Evolutionary conservation across 2,113 vertebrate species (phyloP).

Genomic region (Montifringilla adamsi): DNA sequence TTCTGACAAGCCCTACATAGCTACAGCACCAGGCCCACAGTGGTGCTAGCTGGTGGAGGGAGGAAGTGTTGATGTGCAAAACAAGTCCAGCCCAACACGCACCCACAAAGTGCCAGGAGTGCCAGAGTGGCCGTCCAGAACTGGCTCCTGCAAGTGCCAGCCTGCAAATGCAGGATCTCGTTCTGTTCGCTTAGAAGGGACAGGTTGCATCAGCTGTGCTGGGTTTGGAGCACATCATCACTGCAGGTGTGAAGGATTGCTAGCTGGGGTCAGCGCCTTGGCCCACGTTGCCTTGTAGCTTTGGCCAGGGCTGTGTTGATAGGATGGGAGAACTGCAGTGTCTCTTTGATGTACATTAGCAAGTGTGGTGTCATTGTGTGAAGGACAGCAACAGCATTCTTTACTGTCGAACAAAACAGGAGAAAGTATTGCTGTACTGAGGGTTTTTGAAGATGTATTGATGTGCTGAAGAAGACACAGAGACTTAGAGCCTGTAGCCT

Average conservation of each 20-base stretch:
- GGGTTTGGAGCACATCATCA: background rate
- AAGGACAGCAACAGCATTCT: background rate
- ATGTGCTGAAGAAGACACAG: background rate
- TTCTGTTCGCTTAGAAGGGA: background rate
- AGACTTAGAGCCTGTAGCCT: background rate
- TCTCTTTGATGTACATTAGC: background rate
- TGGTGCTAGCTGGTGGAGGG: background rate
- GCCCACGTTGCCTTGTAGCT: background rate
- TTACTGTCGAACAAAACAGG: background rate
- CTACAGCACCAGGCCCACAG: background rate
- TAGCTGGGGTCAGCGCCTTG: background rate
- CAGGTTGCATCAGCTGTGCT: background rate
- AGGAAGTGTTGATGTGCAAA: background rate
- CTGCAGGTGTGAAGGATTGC: background rate
- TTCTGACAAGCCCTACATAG: background rate
- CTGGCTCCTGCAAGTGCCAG: background rate
- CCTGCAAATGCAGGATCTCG: background rate
- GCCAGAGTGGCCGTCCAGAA: background rate
- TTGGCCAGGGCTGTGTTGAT: background rate
- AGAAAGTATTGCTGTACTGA: background rate
- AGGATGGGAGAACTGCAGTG: rapidly evolving
- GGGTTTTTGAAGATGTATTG: background rate
- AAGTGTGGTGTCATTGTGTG: background rate
- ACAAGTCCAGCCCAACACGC: background rate
- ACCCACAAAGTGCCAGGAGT: background rate